These are phyloP conservation scores for Mormyrops boulengeri DNA, from an alignment of 2,797 vertebrate genomes.

Conservation along the genomic window DNA sequence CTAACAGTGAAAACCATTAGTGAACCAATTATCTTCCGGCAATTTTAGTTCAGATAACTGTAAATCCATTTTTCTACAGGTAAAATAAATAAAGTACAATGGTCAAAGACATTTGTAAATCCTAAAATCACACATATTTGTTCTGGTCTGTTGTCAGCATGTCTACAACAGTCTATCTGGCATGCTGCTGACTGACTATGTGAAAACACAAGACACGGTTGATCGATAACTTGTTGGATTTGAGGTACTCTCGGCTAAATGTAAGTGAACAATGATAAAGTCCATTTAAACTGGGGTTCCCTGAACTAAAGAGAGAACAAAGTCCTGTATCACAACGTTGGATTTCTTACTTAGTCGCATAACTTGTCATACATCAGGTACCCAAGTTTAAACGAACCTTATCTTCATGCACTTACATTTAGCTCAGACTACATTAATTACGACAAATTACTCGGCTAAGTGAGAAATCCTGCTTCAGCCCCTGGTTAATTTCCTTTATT, in stretches of 20 bases:
- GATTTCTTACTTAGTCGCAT: background rate
- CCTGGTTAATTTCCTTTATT: background rate
- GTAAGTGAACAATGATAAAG: background rate
- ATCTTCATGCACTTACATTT: background rate
- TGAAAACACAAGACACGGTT: background rate
- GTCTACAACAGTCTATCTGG: background rate
- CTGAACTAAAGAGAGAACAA: background rate
- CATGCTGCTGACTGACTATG: background rate
- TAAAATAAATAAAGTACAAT: too few relatives aligned
- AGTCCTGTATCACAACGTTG: background rate
- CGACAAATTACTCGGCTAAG: too few relatives aligned
- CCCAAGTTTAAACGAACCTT: background rate
- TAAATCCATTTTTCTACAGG: too few relatives aligned
- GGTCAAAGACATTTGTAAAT: background rate
- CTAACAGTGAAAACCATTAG: background rate
- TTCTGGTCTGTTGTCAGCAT: background rate
- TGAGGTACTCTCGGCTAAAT: background rate
- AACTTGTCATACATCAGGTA: background rate
- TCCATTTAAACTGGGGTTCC: background rate
- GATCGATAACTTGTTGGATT: background rate
- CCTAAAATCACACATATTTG: background rate
- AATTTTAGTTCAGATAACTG: too few relatives aligned
- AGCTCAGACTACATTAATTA: background rate
- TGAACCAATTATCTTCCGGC: background rate
- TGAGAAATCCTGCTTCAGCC: too few relatives aligned